phyloP scores from a whole-genome alignment of 53 echinoderm and acorn worm genomes.

The Zoroaster sp. region DNA sequence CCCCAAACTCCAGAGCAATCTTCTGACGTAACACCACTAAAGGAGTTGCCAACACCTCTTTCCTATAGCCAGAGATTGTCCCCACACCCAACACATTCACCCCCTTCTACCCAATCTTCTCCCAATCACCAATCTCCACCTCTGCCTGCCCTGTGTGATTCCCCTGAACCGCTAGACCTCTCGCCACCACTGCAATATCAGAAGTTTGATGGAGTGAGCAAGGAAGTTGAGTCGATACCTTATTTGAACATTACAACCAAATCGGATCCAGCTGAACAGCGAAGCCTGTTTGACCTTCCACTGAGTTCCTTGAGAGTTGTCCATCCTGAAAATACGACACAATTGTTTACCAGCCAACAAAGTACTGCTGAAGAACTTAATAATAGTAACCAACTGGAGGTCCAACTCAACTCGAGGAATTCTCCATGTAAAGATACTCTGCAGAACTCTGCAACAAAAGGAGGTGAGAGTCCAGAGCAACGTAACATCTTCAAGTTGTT shows the following conservation, averaged over 20 bases:
- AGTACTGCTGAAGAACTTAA: not conserved
- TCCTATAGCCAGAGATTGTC: not conserved
- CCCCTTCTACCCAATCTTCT: conserved; percentile 32
- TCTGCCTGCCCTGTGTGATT: conserved; percentile 17
- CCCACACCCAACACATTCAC: conserved; percentile 35
- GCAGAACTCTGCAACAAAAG: not conserved
- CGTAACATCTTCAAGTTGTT: conserved; percentile 49
- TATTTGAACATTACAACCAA: not conserved
- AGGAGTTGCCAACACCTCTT: not conserved
- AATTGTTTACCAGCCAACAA: not conserved
- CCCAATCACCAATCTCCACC: conserved; percentile 31
- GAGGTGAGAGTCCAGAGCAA: conserved; percentile 8
- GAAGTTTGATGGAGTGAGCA: not conserved
- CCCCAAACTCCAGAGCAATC: not conserved
- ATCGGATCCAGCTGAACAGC: not conserved
- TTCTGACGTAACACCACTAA: not conserved
- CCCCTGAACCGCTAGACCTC: conserved; percentile 46
- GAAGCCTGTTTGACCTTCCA: conserved; percentile 12
- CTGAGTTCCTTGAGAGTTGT: not conserved
- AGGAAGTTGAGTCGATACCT: not conserved
- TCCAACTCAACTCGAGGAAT: not conserved
- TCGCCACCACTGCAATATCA: not conserved
- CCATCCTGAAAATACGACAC: not conserved
- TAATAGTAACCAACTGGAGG: not conserved
- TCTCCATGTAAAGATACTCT: not conserved